These are phyloP conservation scores for Cecropterus lyciades DNA, from an alignment of 1,140 invertebrate species.

Conservation along the genomic window DNA sequence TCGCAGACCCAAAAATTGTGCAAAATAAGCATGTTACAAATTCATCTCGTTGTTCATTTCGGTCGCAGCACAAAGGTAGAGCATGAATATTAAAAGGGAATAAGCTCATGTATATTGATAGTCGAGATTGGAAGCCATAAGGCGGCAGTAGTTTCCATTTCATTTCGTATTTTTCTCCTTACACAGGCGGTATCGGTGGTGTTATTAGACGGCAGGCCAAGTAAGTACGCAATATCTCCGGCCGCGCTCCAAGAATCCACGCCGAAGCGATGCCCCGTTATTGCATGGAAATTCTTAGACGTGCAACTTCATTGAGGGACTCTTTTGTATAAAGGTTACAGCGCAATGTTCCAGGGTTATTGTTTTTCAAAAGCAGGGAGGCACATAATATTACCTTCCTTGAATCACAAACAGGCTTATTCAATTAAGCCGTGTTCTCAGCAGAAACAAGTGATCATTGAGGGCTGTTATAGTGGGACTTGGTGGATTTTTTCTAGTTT, in stretches of 20 bases:
- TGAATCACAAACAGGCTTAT: slow-evolving; percentile 71
- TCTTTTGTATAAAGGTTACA: slow-evolving; percentile 78
- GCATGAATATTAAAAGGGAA: slow-evolving; percentile 54
- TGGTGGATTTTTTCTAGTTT: slow-evolving; percentile 1
- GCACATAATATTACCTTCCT: slow-evolving; percentile 71
- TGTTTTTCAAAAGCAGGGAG: slow-evolving; percentile 78
- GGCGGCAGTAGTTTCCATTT: slow-evolving; percentile 71
- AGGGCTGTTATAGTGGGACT: background rate
- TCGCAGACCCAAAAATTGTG: too few relatives aligned
- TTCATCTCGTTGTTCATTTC: slow-evolving; percentile 3
- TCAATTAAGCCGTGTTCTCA: slow-evolving; percentile 56
- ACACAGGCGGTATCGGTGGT: slow-evolving; percentile 75
- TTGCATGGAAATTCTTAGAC: slow-evolving; percentile 82
- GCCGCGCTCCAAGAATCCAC: slow-evolving; percentile 67
- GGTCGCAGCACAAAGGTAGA: slow-evolving; percentile 7
- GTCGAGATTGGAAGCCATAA: slow-evolving; percentile 67
- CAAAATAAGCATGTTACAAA: background rate
- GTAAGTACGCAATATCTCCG: slow-evolving; percentile 80
- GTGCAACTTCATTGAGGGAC: slow-evolving; percentile 81
- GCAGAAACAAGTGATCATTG: slow-evolving; percentile 17
- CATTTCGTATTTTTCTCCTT: slow-evolving; percentile 76
- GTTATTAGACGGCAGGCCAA: slow-evolving; percentile 79
- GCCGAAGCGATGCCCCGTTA: slow-evolving; percentile 69
- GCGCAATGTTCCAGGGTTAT: slow-evolving; percentile 73
- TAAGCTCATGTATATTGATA: slow-evolving; percentile 57